Base-by-base conservation (phyloP, 2,797 vertebrate species). In the Carapus acus region DNA sequence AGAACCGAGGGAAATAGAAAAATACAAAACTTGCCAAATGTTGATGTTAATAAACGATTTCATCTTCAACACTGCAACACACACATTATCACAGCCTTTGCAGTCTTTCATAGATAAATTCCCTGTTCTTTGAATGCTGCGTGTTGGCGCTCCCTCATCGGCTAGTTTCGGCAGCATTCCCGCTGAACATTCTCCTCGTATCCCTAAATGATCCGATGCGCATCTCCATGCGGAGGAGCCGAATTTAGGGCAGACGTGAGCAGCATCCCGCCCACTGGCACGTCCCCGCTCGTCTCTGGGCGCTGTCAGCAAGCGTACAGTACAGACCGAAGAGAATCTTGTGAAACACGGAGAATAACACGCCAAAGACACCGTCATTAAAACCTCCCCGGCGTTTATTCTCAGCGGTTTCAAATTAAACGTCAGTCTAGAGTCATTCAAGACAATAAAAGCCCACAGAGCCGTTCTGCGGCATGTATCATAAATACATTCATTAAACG, bases 191-290 rank as follows among this genome's bases (percentile, higher is more conserved):
- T 27, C 24, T 27, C 4, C 24, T 44, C 34, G 64, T 61, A 34
- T 65, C 78, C 34, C 52, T 69, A 47, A 61, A 13, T 67, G 61
- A 72, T 58, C 49, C 56, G 54, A 31, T 27, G 40, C 40, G 59
- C 57, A 3, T 75, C 67, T 64, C 22, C 38, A 52, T 21, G n/a
- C n/a, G n/a, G n/a, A n/a, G 69, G 48, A 59, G 27, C 65, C 65
- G 69, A 71, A 80, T 80, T 71, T 76, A 73, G 71, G 72, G 69
- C 73, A 83, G 67, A 77, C 44, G 57, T 82, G 76, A 83, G 65
- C 63, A 49, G 67, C 68, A 75, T 79, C 69, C 51, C 54, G 52
- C 49, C 42, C 50, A 67, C 54, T 54, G 23, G 60, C 49, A 62
- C 65, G 38, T 58, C 58, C 44, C 19, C 33, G 13, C 41, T 62